These are phyloP conservation scores for Paramormyrops hopkinsi DNA, from an alignment of 2,797 vertebrate species.

Conservation along the genomic window DNA sequence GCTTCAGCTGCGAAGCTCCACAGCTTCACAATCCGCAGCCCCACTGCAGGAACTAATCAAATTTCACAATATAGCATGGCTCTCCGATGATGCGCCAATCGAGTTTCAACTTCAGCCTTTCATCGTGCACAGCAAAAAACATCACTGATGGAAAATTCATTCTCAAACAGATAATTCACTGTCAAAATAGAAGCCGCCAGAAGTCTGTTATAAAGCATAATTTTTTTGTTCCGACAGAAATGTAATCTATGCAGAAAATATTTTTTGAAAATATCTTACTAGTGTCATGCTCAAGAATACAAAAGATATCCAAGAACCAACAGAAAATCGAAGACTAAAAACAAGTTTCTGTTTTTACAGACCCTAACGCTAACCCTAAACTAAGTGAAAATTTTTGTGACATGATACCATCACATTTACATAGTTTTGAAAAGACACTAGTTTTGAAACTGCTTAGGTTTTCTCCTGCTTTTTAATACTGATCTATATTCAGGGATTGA, in stretches of 20 bases:
- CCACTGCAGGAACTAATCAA: too few relatives aligned
- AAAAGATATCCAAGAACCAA: too few relatives aligned
- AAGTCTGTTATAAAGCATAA: neutral
- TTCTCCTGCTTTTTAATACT: neutral
- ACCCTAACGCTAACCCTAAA: neutral
- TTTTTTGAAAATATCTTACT: neutral
- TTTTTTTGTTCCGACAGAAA: neutral
- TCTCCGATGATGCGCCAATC: neutral
- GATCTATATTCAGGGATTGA: neutral
- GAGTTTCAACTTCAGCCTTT: neutral
- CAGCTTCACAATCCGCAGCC: too few relatives aligned
- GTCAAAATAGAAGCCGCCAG: neutral
- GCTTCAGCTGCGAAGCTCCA: too few relatives aligned
- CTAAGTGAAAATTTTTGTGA: neutral
- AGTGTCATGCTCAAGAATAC: neutral
- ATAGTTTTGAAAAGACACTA: neutral
- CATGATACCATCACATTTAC: neutral
- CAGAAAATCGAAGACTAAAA: too few relatives aligned
- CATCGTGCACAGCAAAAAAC: neutral
- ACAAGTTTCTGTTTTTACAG: neutral
- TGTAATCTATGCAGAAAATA: neutral
- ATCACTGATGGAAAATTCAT: neutral
- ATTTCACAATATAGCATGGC: too few relatives aligned
- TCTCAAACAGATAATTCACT: neutral
- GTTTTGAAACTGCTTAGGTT: neutral